Evolutionary conservation across 2,888 invertebrate species (phyloP).

Genomic region (Dryococelus australis): DNA sequence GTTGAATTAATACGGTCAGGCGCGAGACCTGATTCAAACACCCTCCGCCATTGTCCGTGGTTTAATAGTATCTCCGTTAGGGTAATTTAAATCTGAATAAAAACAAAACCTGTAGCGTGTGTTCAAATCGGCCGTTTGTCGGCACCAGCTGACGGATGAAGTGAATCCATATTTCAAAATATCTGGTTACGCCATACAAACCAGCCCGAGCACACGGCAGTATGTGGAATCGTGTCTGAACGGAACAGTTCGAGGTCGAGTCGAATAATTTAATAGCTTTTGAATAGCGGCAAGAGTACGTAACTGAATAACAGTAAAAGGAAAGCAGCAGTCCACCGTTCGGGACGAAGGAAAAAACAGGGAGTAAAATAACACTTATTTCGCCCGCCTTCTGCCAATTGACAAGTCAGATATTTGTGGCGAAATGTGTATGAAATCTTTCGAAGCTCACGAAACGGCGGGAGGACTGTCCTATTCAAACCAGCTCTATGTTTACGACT

Average conservation of each 20-base stretch:
- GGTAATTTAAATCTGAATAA: no score
- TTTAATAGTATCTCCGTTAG: no score
- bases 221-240: neutral
- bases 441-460: neutral
- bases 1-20: no score
- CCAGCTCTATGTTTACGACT: neutral
- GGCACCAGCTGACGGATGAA: no score
- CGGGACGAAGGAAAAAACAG: neutral
- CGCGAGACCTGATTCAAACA: no score
- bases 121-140: no score
- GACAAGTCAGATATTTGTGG: neutral
- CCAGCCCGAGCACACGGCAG: no score
- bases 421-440: neutral
- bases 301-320: neutral
- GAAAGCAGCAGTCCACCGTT: neutral
- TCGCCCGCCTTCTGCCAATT: neutral
- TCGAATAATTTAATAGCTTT: neutral
- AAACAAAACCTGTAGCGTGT: no score
- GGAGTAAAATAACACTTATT: neutral
- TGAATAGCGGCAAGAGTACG: neutral
- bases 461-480: neutral
- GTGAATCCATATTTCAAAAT: no score
- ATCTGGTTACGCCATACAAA: no score
- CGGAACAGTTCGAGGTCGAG: neutral
- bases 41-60: no score